A percentile compares a stretch with the other conserved stretches of the same genome.
These are phyloP conservation scores for Crioceris asparagi DNA, from an alignment of 2,888 invertebrate genomes.

Conservation along the genomic window DNA sequence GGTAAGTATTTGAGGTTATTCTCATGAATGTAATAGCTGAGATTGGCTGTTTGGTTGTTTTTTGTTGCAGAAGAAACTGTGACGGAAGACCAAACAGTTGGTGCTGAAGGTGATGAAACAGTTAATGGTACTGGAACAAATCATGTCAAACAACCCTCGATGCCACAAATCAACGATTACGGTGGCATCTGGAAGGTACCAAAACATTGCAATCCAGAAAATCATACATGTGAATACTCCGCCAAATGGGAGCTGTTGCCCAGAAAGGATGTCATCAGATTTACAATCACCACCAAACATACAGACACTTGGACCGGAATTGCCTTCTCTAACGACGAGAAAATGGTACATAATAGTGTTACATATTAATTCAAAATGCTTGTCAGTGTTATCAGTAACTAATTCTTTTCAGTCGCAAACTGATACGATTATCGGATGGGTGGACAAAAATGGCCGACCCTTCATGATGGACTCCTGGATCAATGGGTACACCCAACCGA, in stretches of 20 bases:
- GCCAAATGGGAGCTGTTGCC: constrained; percentile 69
- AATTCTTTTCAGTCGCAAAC: constrained; percentile 60
- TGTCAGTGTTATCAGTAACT: too few relatives aligned
- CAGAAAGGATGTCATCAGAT: constrained; percentile 59
- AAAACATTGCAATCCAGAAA: constrained; percentile 50
- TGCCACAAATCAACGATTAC: constrained; percentile 49
- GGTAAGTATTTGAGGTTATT: constrained; percentile 41
- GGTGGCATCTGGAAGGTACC: constrained; percentile 73
- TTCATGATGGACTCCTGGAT: constrained; percentile 88
- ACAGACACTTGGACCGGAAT: constrained; percentile 83
- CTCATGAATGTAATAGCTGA: too few relatives aligned
- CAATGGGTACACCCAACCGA: constrained; percentile 63
- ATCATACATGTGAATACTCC: constrained; percentile 65
- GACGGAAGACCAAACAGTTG: constrained; percentile 17
- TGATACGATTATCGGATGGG: constrained; percentile 82
- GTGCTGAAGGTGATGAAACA: too few relatives aligned
- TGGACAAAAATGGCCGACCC: constrained; percentile 66
- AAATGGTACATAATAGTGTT: constrained; percentile 71
- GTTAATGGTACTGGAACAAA: too few relatives aligned
- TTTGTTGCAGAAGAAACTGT: constrained; percentile 23
- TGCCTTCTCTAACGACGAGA: constrained; percentile 73
- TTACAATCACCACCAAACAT: constrained; percentile 68
- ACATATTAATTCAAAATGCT: too few relatives aligned
- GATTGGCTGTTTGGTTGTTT: too few relatives aligned
- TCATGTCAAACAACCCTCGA: too few relatives aligned